These are phyloP conservation scores for Phymorhynchus buccinoides DNA, from an alignment of 1,140 invertebrate species.

Conservation along the genomic window DNA sequence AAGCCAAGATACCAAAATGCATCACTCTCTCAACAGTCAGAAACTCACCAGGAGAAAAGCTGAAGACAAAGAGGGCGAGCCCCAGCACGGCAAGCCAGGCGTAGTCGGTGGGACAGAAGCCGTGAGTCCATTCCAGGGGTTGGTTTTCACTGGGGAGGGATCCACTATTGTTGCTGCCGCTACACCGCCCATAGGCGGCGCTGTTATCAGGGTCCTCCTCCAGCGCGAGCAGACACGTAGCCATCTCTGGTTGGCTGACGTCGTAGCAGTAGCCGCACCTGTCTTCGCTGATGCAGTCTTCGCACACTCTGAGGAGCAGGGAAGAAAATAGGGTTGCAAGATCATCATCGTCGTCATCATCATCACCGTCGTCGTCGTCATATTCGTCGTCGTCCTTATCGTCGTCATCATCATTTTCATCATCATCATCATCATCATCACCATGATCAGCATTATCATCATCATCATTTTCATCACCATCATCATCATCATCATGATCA, in stretches of 20 bases:
- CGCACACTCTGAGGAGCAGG: slow-evolving; percentile 68
- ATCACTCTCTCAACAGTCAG: too few species aligned
- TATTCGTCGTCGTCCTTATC: too few species aligned
- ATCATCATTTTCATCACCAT: too few species aligned
- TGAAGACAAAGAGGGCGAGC: slow-evolving; percentile 75
- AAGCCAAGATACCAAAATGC: too few species aligned
- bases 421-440: too few species aligned
- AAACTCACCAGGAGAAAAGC: slow-evolving; percentile 75
- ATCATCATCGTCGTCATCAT: too few species aligned
- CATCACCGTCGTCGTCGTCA: too few species aligned
- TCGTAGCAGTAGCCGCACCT: slow-evolving; percentile 76
- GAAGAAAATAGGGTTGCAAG: too few species aligned
- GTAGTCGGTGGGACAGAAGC: slow-evolving; percentile 76
- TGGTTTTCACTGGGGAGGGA: not conserved
- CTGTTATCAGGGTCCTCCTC: slow-evolving; percentile 53
- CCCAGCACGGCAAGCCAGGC: slow-evolving; percentile 76
- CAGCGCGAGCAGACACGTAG: slow-evolving; percentile 57
- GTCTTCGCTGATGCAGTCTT: slow-evolving; percentile 68
- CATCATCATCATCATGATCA: too few species aligned
- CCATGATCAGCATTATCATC: too few species aligned
- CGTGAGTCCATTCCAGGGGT: slow-evolving; percentile 67
- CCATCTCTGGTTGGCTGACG: slow-evolving; percentile 42
- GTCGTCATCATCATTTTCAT: too few species aligned
- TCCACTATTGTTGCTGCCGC: slow-evolving; percentile 41
- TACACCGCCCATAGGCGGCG: slow-evolving; percentile 54